Base-by-base conservation (phyloP, 2,113 vertebrate species). In the Paracanthobrama guichenoti region DNA sequence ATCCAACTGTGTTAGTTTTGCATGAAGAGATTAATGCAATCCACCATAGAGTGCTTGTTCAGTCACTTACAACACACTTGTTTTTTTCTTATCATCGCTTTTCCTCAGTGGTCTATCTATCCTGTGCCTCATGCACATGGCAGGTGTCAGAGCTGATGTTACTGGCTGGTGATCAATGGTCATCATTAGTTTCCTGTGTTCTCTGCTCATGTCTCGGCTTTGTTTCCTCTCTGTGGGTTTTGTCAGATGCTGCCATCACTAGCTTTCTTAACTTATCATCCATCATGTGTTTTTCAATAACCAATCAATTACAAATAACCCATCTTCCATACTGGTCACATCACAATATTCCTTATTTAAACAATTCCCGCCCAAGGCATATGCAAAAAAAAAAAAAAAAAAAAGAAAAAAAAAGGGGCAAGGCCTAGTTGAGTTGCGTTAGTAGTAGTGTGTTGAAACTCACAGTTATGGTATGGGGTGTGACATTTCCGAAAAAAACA, bases 281-380 rank as follows among this genome's bases (percentile, higher is more conserved):
- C 60, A 44, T 81, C 87, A 76, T 22, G 55, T 55, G 28, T 46
- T 28, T 46, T 75, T 89, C 86, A 71, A 89, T 87, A 86, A 22
- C 42, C 28, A 74, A 89, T 89, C 84, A 83, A 89, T 85, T 87
- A 64, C 62, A 86, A 85, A 90, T 88, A 80, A 85, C 86, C 83
- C 10, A 84, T 81, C 80, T 50, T 44, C 71, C 62, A 44, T 53
- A 39, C 16, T 53, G 59, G 67, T 50, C 59, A 28, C 11, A 11
- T 46, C 44, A 8, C 53, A 20, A 20, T 20, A 55, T 55, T 22
- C 53, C 18, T 55, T 18, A 20, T 8, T 55, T 53, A 16, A 53
- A 18, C 20, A 20, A 55, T 55, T 55, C 20, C 53, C 7, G 2
- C 18, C 7, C 18, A 55, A 55, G 18, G 6, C 16, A 20, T 55